Evolutionary conservation across 2,888 invertebrate species (phyloP).

Genomic region (Anaspis maculata): DNA sequence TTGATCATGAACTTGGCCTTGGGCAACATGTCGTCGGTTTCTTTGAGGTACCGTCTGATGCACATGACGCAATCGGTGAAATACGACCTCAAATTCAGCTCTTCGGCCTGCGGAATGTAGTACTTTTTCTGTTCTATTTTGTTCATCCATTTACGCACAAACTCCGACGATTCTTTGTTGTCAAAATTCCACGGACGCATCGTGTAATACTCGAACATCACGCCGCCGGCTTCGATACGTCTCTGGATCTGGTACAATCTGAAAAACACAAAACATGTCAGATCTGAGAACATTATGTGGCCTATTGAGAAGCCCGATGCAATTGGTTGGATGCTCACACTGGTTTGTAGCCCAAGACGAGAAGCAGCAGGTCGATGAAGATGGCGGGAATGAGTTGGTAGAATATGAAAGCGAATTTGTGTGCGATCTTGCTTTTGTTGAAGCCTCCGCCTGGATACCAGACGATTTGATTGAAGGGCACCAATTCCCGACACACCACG

Average conservation of each 20-base stretch:
- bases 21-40: slow-evolving; percentile 67
- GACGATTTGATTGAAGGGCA: slow-evolving; percentile 77
- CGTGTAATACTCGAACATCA: slow-evolving; percentile 83
- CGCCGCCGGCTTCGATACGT: slow-evolving; percentile 75
- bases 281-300: too few species aligned
- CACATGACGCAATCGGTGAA: slow-evolving; percentile 74
- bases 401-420: slow-evolving; percentile 73
- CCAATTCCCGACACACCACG: slow-evolving; percentile 62
- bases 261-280: too few species aligned
- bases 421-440: slow-evolving; percentile 66
- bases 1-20: slow-evolving; percentile 69
- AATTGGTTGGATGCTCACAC: slow-evolving; percentile 68
- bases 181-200: slow-evolving; percentile 84
- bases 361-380: slow-evolving; percentile 68
- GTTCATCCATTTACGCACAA: slow-evolving; percentile 43
- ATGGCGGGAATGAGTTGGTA: slow-evolving; percentile 90
- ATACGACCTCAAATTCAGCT: slow-evolving; percentile 67
- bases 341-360: slow-evolving; percentile 77
- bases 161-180: slow-evolving; percentile 44
- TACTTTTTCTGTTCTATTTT: slow-evolving; percentile 55
- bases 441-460: slow-evolving; percentile 81
- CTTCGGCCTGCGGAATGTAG: slow-evolving; percentile 58
- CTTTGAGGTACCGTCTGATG: slow-evolving; percentile 72
- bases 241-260: slow-evolving; percentile 77
- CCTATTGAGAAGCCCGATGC: neutral